Evolutionary conservation across 2,888 invertebrate genomes (phyloP).

Genomic region (Pandemis heparana): DNA sequence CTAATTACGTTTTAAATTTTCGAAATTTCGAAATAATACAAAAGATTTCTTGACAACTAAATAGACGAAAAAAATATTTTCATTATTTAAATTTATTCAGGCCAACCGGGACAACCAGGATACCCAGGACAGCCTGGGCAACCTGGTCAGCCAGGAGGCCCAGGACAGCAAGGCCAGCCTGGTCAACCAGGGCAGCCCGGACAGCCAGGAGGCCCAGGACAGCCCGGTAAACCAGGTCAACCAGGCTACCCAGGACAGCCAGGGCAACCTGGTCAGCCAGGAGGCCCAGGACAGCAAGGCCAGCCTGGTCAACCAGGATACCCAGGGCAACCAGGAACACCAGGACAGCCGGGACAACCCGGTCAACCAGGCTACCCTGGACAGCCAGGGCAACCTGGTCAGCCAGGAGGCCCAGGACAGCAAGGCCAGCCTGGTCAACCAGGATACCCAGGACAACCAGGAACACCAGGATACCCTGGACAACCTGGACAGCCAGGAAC

Average conservation of each 20-base stretch:
- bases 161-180: conserved; percentile 7
- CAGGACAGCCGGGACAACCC: conserved; percentile 51
- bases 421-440: conserved; percentile 51
- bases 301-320: conserved; percentile 54
- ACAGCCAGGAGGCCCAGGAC: not conserved
- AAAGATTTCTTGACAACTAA: no score
- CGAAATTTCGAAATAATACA: no score
- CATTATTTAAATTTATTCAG: not conserved
- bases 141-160: conserved; percentile 25
- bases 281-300: conserved; percentile 46
- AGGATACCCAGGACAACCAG: conserved; percentile 39
- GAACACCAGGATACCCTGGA: conserved; percentile 48
- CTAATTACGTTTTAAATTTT: no score
- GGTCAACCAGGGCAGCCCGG: not conserved
- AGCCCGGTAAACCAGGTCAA: conserved; percentile 12
- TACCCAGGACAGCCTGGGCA: conserved; percentile 44
- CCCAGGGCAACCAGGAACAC: conserved; percentile 55
- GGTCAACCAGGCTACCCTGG: conserved; percentile 48
- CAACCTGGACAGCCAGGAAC: conserved; percentile 46
- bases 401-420: conserved; percentile 49
- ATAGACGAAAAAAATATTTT: no score
- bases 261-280: conserved; percentile 42
- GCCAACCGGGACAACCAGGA: conserved; percentile 47
- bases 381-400: conserved; percentile 44
- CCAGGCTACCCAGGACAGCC: conserved; percentile 25